Conservation (phyloP, 2,888 invertebrate species). For the Mayetiola destructor region DNA sequence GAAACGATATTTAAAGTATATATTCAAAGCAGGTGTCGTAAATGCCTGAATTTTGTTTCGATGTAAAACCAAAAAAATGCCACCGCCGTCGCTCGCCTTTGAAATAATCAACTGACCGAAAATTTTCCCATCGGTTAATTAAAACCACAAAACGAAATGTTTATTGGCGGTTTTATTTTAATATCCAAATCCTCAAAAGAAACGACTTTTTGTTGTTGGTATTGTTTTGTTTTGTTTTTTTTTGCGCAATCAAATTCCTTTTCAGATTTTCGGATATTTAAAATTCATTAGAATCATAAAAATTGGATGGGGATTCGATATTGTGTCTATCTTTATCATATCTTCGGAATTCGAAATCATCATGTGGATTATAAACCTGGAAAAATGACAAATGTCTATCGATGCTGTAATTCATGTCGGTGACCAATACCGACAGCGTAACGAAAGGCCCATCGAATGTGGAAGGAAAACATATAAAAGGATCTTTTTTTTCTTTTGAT, state of each 20-base stretch:
- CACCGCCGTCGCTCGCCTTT: neutral
- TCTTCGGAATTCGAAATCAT: neutral
- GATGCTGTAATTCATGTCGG: neutral
- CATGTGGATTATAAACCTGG: neutral
- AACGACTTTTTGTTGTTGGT: neutral
- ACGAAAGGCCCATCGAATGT: no score
- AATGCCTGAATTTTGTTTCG: neutral
- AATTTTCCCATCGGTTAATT: neutral
- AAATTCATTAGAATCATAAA: conserved; percentile 2
- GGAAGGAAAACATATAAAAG: no score
- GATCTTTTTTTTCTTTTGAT: neutral
- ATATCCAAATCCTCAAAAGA: no score
- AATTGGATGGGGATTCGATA: neutral
- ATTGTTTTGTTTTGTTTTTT: neutral
- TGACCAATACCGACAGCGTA: neutral
- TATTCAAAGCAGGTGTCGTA: neutral
- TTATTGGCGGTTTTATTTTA: no score
- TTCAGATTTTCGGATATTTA: no score
- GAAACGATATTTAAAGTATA: no score
- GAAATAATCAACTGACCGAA: neutral
- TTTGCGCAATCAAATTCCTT: neutral
- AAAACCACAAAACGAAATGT: neutral
- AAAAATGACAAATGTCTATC: neutral
- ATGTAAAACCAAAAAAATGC: neutral
- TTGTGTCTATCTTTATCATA: no score